A percentile compares a stretch with the other conserved stretches of the same genome.
phyloP scores from a whole-genome alignment of 2,113 vertebrate species.

The Triplophysa dalaica region DNA sequence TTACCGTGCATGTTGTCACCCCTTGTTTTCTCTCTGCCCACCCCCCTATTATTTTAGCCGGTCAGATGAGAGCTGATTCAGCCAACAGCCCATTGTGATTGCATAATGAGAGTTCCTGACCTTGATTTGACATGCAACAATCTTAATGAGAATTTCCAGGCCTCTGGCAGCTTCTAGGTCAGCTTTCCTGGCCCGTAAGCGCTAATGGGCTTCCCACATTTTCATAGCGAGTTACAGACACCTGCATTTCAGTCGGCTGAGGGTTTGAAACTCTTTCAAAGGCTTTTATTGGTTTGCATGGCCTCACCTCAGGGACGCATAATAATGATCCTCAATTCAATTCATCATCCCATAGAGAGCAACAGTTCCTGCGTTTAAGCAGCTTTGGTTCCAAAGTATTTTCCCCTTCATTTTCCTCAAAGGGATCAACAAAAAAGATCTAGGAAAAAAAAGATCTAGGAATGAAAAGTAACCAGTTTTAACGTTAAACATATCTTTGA shows the following conservation, averaged over 20 bases:
- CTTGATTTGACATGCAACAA: slow-evolving; percentile 59
- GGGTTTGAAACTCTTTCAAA: slow-evolving; percentile 18
- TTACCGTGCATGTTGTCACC: slow-evolving; percentile 28
- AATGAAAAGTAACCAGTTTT: no score
- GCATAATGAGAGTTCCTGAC: slow-evolving; percentile 43
- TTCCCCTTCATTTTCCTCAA: no score
- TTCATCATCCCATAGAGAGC: neutral
- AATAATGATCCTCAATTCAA: neutral
- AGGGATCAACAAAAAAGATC: no score
- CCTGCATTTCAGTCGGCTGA: slow-evolving; percentile 24
- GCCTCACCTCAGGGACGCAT: slow-evolving; percentile 16
- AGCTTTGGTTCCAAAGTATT: no score
- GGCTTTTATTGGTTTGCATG: slow-evolving; percentile 29
- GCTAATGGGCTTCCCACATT: slow-evolving; percentile 1
- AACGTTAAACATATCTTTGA: no score
- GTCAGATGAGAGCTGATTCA: slow-evolving; percentile 59
- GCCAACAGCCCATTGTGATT: slow-evolving; percentile 55
- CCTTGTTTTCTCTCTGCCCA: slow-evolving; percentile 4
- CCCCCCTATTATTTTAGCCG: slow-evolving; percentile 41
- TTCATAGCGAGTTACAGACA: slow-evolving; percentile 28
- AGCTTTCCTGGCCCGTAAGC: slow-evolving; percentile 29
- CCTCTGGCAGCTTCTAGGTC: slow-evolving; percentile 38
- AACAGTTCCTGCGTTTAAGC: no score
- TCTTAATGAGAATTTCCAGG: slow-evolving; percentile 50
- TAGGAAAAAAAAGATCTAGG: no score